phyloP scores from a whole-genome alignment of 2,797 vertebrate genomes.

The Echeneis naucrates region DNA sequence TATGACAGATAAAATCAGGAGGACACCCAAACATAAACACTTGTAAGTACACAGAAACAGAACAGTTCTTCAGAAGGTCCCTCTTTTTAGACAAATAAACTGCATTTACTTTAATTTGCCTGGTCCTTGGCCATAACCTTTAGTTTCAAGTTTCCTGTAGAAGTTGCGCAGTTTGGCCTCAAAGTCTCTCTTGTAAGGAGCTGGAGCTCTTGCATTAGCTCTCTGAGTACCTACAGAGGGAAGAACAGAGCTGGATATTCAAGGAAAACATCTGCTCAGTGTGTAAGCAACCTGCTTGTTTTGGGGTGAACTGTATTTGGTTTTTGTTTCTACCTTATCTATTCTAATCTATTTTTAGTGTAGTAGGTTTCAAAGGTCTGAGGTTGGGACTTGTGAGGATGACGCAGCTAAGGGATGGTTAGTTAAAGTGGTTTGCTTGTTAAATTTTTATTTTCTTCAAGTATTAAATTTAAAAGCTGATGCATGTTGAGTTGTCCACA shows the following conservation, averaged over 20 bases:
- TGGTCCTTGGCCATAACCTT: conserved; percentile 98
- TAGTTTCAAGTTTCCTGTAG: conserved; percentile 96
- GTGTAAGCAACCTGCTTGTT: neutral
- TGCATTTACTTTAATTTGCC: conserved; percentile 94
- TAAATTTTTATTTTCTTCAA: no score
- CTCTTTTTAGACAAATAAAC: neutral
- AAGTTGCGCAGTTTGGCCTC: conserved; percentile 98
- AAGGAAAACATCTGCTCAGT: no score
- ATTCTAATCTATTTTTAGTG: no score
- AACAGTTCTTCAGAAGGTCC: neutral
- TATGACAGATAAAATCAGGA: conserved; percentile 62
- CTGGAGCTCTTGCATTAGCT: conserved; percentile 95
- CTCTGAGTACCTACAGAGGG: conserved; percentile 89
- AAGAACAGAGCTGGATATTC: neutral
- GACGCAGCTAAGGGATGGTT: no score
- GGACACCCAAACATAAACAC: neutral
- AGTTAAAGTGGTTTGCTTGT: no score
- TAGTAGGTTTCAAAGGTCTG: no score
- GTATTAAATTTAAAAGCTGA: no score
- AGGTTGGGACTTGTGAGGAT: no score
- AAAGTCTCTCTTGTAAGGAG: conserved; percentile 97
- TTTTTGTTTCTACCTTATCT: no score
- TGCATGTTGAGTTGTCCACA: no score
- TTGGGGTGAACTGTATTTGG: neutral
- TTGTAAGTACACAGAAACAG: neutral